Conservation (phyloP, 1,140 invertebrate genomes). For the Matsumurasca onukii region DNA sequence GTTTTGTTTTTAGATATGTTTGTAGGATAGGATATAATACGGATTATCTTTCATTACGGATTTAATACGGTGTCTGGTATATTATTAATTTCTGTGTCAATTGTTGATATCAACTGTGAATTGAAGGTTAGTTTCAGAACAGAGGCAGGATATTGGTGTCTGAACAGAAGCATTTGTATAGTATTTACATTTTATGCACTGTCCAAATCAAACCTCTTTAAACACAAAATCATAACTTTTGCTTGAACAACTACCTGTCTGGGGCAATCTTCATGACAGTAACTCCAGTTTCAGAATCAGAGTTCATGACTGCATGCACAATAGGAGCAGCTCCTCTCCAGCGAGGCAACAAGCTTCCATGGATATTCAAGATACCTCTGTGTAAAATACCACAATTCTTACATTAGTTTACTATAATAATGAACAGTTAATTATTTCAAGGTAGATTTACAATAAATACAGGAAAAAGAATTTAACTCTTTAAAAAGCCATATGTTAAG, state of each 20-base stretch:
- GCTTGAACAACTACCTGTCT: slow-evolving; percentile 61
- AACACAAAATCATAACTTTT: too few species aligned
- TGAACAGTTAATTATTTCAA: slow-evolving; percentile 28
- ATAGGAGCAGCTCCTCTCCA: slow-evolving; percentile 93
- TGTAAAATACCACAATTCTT: slow-evolving; percentile 45
- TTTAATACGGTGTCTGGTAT: too few species aligned
- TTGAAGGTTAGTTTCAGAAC: too few species aligned
- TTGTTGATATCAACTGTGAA: too few species aligned
- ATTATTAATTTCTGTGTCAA: too few species aligned
- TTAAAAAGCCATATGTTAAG: background rate
- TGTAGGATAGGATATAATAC: too few species aligned
- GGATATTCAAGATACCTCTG: slow-evolving; percentile 90
- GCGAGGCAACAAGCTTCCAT: slow-evolving; percentile 86
- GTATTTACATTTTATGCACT: too few species aligned
- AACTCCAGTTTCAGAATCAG: slow-evolving; percentile 80
- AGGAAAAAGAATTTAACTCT: background rate
- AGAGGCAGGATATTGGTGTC: too few species aligned
- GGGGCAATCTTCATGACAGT: slow-evolving; percentile 88
- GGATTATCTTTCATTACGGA: too few species aligned
- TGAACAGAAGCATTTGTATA: too few species aligned
- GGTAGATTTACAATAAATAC: slow-evolving; percentile 10
- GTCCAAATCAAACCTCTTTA: too few species aligned
- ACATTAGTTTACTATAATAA: slow-evolving; percentile 23
- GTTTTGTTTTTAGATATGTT: too few species aligned
- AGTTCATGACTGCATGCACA: slow-evolving; percentile 78